Conservation (phyloP, 2,113 vertebrate species). For the Macaca mulatta region DNA sequence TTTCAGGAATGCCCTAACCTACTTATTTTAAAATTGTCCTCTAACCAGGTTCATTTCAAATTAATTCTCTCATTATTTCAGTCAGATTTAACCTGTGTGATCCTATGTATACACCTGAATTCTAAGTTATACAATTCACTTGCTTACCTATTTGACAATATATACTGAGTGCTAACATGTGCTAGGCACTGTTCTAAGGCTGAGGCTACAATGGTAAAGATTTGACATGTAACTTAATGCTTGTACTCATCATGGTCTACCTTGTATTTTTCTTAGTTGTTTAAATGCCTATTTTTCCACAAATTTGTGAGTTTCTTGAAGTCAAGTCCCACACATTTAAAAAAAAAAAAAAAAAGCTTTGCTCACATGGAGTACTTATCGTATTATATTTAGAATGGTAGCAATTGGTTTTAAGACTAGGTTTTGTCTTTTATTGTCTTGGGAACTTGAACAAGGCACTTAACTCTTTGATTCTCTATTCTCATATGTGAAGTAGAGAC, state of each 20-base stretch:
- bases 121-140: background rate
- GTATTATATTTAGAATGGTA: background rate
- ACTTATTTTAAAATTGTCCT: background rate
- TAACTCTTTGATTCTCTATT: background rate
- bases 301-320: background rate
- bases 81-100: slow-evolving; percentile 2
- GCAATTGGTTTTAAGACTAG: background rate
- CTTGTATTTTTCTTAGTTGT: background rate
- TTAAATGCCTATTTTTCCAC: background rate
- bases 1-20: background rate
- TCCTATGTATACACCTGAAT: background rate
- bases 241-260: background rate
- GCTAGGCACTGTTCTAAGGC: background rate
- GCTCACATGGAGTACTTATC: background rate
- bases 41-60: background rate
- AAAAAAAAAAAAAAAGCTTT: background rate
- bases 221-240: background rate
- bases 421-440: background rate
- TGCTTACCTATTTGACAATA: background rate
- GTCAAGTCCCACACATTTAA: background rate
- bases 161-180: background rate
- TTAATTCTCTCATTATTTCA: slow-evolving; percentile 1
- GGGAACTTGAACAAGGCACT: background rate
- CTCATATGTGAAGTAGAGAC: background rate
- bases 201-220: background rate